Conservation (phyloP, 2,113 vertebrate genomes). For the Rhineura floridana region DNA sequence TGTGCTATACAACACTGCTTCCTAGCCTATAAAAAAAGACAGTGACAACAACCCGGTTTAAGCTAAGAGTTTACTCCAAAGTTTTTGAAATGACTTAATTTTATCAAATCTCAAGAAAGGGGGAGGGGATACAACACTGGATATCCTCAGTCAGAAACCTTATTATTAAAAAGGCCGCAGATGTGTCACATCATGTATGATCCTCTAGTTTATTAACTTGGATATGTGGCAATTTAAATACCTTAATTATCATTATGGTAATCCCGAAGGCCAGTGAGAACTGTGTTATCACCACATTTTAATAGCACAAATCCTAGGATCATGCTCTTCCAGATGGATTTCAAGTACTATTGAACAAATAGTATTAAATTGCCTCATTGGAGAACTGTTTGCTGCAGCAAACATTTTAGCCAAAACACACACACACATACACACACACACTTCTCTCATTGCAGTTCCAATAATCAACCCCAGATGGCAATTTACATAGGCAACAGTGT, state of each 20-base stretch:
- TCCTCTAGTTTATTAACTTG: constrained; percentile 33
- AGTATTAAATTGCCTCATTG: constrained; percentile 50
- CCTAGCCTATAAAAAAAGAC: background rate
- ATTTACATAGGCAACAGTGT: constrained; percentile 68
- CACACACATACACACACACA: constrained; percentile 34
- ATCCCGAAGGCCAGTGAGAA: constrained; percentile 44
- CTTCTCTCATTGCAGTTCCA: constrained; percentile 57
- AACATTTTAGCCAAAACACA: constrained; percentile 64
- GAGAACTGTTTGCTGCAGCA: constrained; percentile 65
- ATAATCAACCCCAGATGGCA: constrained; percentile 80
- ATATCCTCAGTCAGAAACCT: constrained; percentile 11
- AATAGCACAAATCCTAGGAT: constrained; percentile 57
- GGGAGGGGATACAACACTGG: background rate
- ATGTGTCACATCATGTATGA: background rate
- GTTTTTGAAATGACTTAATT: background rate
- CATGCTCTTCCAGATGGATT: constrained; percentile 61
- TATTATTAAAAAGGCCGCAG: constrained; percentile 15
- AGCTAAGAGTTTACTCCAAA: background rate
- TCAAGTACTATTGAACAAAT: constrained; percentile 41
- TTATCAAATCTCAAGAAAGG: background rate
- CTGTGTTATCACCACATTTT: constrained; percentile 50
- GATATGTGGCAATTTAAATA: constrained; percentile 22
- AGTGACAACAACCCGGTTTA: background rate
- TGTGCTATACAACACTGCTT: background rate
- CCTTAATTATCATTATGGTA: constrained; percentile 40